Evolutionary conservation across 2,888 invertebrate species (phyloP).

Genomic region (Mayetiola destructor): DNA sequence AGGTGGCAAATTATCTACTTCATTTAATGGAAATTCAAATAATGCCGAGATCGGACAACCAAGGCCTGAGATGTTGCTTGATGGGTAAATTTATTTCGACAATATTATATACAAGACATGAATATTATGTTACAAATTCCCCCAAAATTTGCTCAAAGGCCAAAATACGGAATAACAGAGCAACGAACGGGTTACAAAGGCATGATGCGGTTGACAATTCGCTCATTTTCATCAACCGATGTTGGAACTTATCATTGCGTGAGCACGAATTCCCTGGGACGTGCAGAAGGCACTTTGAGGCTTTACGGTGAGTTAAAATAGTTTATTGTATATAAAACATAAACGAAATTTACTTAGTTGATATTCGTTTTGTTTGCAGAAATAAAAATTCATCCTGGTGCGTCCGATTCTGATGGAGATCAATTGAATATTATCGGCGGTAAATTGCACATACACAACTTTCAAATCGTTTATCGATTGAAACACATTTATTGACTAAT

Average conservation of each 20-base stretch:
- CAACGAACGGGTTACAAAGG: slow-evolving; percentile 34
- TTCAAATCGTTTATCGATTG: background rate
- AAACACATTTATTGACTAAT: background rate
- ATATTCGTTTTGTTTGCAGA: slow-evolving; percentile 22
- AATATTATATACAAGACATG: background rate
- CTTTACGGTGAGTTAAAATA: slow-evolving; percentile 41
- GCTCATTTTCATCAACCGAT: slow-evolving; percentile 42
- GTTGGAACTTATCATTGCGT: slow-evolving; percentile 66
- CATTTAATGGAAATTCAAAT: slow-evolving; percentile 26
- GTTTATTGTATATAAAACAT: background rate
- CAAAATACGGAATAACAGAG: slow-evolving; percentile 35
- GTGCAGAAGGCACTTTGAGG: slow-evolving; percentile 48
- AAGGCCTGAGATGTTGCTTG: slow-evolving; percentile 57
- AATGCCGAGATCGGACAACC: slow-evolving; percentile 31
- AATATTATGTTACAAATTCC: background rate
- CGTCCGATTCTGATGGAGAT: slow-evolving; percentile 31
- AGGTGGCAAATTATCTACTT: slow-evolving; percentile 32
- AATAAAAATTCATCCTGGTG: slow-evolving; percentile 35
- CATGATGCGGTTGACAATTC: slow-evolving; percentile 32
- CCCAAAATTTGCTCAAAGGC: slow-evolving; percentile 25
- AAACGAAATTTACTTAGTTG: background rate
- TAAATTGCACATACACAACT: slow-evolving; percentile 16
- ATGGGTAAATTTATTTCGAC: slow-evolving; percentile 48
- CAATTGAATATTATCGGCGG: slow-evolving; percentile 30
- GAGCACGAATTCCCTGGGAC: slow-evolving; percentile 51